These are phyloP conservation scores for Germaria angustata DNA, from an alignment of 2,888 invertebrate genomes.

Conservation along the genomic window DNA sequence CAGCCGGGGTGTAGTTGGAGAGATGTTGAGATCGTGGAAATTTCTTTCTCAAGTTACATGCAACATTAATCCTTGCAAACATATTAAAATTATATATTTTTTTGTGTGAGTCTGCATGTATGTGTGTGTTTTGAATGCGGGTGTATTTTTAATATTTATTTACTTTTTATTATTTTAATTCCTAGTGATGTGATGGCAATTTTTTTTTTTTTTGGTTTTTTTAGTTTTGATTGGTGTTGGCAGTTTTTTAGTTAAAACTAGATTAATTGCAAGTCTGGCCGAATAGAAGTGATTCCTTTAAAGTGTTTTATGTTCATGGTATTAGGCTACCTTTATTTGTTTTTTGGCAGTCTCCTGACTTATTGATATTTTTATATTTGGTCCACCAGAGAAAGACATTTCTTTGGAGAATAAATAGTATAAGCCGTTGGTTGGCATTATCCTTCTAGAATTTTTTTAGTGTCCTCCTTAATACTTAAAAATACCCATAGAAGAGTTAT, in stretches of 20 bases:
- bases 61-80: conserved; percentile 44
- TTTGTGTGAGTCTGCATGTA: too few relatives aligned
- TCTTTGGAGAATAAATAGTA: too few relatives aligned
- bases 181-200: conserved; percentile 12
- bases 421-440: too few relatives aligned
- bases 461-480: too few relatives aligned
- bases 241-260: background rate
- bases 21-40: conserved; percentile 32
- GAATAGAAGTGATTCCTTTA: background rate
- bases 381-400: too few relatives aligned
- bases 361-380: too few relatives aligned
- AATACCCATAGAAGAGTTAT: too few relatives aligned
- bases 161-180: background rate
- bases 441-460: too few relatives aligned
- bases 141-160: conserved; percentile 38
- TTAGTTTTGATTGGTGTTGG: conserved; percentile 41
- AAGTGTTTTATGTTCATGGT: background rate
- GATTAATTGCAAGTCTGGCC: background rate
- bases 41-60: conserved; percentile 55
- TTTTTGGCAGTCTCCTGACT: too few relatives aligned
- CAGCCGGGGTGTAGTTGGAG: background rate
- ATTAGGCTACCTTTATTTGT: too few relatives aligned
- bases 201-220: conserved; percentile 22
- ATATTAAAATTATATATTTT: background rate
- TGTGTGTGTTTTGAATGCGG: conserved; percentile 35